Conservation (phyloP, 2,888 invertebrate species). For the Mythimna pallens region DNA sequence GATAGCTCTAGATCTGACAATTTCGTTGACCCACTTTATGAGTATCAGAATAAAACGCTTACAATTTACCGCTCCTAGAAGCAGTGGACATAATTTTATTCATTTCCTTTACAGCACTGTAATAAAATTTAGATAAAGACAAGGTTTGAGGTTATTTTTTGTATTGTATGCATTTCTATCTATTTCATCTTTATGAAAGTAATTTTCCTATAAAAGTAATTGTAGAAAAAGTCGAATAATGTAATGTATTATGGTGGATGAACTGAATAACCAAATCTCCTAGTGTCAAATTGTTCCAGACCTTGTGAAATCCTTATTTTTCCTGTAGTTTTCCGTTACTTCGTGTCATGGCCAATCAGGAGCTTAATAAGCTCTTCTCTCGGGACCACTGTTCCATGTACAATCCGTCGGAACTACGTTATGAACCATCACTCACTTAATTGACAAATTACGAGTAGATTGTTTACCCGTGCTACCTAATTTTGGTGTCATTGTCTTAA, state of each 20-base stretch:
- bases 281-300: not conserved
- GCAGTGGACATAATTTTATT: conserved; percentile 19
- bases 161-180: not conserved
- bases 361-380: conserved; percentile 63
- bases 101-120: conserved; percentile 15
- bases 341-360: conserved; percentile 74
- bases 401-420: conserved; percentile 28
- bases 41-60: conserved; percentile 26
- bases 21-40: conserved; percentile 39
- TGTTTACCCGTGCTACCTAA: conserved; percentile 46
- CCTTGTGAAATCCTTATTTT: conserved; percentile 9
- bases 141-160: not conserved
- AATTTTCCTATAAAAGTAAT: not conserved
- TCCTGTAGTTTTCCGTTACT: conserved; percentile 43
- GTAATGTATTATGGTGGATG: not conserved
- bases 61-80: conserved; percentile 11
- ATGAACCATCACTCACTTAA: conserved; percentile 40
- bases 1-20: conserved; percentile 23
- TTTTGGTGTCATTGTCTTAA: conserved; percentile 43
- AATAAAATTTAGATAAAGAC: conserved; percentile 7
- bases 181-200: not conserved
- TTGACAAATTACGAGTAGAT: conserved; percentile 54
- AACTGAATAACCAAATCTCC: not conserved
- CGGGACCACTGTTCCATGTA: conserved; percentile 53
- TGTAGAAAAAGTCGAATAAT: not conserved